Percentiles rank a stretch among this genome's conserved stretches.
These are phyloP conservation scores for Sesamia nonagrioides DNA, from an alignment of 1,140 invertebrate species.

Conservation along the genomic window DNA sequence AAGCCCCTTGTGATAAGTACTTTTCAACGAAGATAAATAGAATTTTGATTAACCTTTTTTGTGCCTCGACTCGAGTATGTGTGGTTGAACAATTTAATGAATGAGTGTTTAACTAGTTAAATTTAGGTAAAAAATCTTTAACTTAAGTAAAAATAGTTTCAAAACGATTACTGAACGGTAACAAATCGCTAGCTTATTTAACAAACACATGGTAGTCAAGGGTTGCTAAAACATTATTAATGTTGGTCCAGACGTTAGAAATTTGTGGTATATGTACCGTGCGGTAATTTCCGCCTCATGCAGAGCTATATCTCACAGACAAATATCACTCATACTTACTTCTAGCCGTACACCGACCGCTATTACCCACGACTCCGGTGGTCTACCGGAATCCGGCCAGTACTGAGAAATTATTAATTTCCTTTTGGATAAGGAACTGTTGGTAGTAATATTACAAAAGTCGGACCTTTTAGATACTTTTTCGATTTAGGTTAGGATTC, in stretches of 20 bases:
- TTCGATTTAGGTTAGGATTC: not conserved
- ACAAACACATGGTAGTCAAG: not conserved
- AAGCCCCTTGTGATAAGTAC: conserved; percentile 70
- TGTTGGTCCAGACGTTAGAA: not conserved
- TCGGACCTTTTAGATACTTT: not conserved
- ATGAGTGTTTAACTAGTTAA: not conserved
- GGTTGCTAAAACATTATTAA: not conserved
- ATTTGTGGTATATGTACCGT: not conserved
- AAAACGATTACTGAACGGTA: too few species aligned
- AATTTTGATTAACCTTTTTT: conserved; percentile 55
- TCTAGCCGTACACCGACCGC: not conserved
- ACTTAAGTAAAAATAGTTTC: too few species aligned
- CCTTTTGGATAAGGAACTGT: conserved; percentile 16
- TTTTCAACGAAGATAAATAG: conserved; percentile 81
- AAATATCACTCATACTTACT: conserved; percentile 52
- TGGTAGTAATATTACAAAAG: not conserved
- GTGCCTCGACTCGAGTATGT: not conserved
- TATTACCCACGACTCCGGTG: conserved; percentile 62
- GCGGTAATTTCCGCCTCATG: conserved; percentile 19
- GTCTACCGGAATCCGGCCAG: conserved; percentile 50
- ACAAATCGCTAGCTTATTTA: too few species aligned
- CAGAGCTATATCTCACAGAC: conserved; percentile 27
- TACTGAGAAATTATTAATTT: conserved; percentile 39
- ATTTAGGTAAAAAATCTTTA: too few species aligned
- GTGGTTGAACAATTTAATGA: not conserved